phyloP scores from a whole-genome alignment of 2,113 vertebrate species.

The Sceloporus undulatus region DNA sequence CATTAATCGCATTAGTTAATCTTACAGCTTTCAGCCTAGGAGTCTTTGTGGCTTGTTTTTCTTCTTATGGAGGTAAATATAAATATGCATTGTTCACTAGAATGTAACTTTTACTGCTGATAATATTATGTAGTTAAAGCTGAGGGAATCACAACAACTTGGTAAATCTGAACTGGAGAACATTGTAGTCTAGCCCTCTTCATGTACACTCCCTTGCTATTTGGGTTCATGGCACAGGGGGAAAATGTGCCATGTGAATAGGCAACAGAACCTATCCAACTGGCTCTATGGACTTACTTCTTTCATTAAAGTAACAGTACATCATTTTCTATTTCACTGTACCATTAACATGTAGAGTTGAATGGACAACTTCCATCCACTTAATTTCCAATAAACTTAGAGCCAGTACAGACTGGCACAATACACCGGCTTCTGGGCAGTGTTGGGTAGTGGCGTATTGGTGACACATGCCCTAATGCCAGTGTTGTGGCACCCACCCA shows the following conservation, averaged over 20 bases:
- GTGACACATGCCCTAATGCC: too few species aligned
- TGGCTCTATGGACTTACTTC: too few species aligned
- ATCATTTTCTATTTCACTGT: too few species aligned
- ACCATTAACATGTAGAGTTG: too few species aligned
- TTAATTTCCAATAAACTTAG: background rate
- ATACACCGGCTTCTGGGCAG: too few species aligned
- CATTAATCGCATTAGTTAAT: slow-evolving; percentile 40
- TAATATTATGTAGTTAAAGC: background rate
- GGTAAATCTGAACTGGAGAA: background rate
- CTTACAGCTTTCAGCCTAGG: slow-evolving; percentile 27
- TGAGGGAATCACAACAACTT: background rate
- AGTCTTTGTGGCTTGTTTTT: slow-evolving; percentile 16
- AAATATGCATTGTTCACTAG: background rate
- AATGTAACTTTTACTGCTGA: background rate
- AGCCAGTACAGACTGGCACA: too few species aligned
- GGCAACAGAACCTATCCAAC: too few species aligned
- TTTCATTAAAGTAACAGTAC: too few species aligned
- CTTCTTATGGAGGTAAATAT: slow-evolving; percentile 1
- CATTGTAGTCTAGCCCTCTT: background rate
- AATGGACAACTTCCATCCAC: background rate
- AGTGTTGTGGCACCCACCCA: too few species aligned
- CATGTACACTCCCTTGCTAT: background rate
- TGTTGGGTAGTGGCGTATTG: too few species aligned
- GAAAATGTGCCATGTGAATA: too few species aligned
- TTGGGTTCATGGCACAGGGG: background rate